Evolutionary conservation across 2,113 vertebrate species (phyloP).

Genomic region (Thinocorus orbignyianus): DNA sequence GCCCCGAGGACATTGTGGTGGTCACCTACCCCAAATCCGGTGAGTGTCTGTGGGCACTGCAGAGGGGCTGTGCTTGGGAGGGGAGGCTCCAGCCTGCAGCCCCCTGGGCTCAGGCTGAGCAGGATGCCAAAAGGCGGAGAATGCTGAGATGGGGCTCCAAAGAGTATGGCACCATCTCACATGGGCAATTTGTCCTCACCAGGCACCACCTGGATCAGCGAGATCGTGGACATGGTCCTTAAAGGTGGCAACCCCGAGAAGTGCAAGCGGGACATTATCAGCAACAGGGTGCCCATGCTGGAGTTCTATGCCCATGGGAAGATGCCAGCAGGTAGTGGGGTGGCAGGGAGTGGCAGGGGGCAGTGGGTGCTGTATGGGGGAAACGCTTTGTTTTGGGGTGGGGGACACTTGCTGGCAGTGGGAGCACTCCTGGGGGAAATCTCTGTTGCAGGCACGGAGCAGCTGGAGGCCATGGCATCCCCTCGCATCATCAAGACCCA

Average conservation of each 20-base stretch:
- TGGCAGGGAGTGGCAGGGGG: too few species aligned
- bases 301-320: slow-evolving; percentile 38
- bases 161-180: rapidly evolving
- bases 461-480: slow-evolving; percentile 55
- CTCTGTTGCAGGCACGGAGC: neutral
- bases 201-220: slow-evolving; percentile 80
- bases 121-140: rapidly evolving
- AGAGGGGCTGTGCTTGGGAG: rapidly evolving
- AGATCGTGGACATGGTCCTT: slow-evolving; percentile 74
- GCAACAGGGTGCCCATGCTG: slow-evolving; percentile 71
- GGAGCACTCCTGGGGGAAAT: too few species aligned
- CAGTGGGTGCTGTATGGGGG: too few species aligned
- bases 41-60: slow-evolving; percentile 1
- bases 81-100: neutral
- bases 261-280: slow-evolving; percentile 65
- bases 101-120: rapidly evolving
- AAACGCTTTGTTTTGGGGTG: too few species aligned
- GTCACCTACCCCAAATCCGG: slow-evolving; percentile 76
- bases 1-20: slow-evolving; percentile 69
- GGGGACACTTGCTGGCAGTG: too few species aligned
- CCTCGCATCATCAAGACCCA: slow-evolving; percentile 76
- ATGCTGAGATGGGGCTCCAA: rapidly evolving
- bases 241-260: slow-evolving; percentile 54
- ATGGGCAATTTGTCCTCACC: rapidly evolving
- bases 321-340: slow-evolving; percentile 22